phyloP scores from a whole-genome alignment of 1,140 invertebrate genomes.

The Muscidifurax raptorellus region DNA sequence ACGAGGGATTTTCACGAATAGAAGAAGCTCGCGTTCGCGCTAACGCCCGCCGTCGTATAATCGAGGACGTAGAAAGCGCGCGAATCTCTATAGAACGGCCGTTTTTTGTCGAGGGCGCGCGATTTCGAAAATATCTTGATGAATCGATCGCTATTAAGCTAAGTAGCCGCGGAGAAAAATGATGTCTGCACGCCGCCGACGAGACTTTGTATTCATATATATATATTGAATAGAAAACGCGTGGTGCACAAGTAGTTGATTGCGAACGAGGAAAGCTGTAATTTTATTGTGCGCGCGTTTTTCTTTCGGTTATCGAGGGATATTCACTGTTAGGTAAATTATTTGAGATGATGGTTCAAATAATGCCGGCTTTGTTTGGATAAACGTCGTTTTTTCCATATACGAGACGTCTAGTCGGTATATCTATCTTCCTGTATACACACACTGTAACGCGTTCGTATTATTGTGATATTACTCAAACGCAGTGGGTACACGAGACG shows the following conservation, averaged over 20 bases:
- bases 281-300: neutral
- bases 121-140: conserved; percentile 18
- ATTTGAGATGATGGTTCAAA: neutral
- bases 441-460: no score
- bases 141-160: neutral
- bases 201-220: no score
- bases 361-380: neutral
- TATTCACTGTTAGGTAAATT: neutral
- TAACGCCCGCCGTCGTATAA: neutral
- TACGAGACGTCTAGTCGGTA: no score
- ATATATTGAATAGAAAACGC: neutral
- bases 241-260: no score
- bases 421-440: no score
- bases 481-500: no score
- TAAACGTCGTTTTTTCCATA: no score
- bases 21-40: conserved; percentile 1
- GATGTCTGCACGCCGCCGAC: neutral
- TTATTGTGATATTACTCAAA: no score
- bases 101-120: neutral
- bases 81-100: neutral
- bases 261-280: neutral
- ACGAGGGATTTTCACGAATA: neutral
- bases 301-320: neutral
- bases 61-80: conserved; percentile 20
- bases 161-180: neutral